Evolutionary conservation across 2,797 vertebrate species (phyloP).

Genomic region (Halcyon smyrnensis): DNA sequence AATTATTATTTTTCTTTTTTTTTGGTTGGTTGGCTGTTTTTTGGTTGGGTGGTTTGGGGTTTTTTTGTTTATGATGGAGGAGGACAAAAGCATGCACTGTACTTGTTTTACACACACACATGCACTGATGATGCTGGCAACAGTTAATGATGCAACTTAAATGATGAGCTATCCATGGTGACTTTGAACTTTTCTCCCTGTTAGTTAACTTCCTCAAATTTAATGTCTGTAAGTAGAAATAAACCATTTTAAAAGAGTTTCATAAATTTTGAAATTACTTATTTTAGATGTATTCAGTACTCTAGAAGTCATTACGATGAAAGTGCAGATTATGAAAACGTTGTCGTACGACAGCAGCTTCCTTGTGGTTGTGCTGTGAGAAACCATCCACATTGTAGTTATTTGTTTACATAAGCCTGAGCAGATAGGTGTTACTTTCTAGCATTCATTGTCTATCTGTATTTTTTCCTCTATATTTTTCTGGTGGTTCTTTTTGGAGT

Average conservation of each 20-base stretch:
- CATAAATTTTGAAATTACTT: background rate
- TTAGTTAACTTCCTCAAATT: background rate
- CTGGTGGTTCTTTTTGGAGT: background rate
- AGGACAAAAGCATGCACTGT: background rate
- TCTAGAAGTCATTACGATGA: background rate
- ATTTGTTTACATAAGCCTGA: background rate
- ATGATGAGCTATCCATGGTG: background rate
- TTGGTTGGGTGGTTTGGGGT: too few species aligned
- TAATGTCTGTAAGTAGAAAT: background rate
- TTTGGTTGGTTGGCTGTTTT: too few species aligned
- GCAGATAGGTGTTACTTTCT: background rate
- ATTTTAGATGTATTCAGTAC: background rate
- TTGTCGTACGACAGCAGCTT: background rate
- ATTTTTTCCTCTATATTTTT: background rate
- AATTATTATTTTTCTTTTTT: too few species aligned
- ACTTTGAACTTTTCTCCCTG: background rate
- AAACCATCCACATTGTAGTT: background rate
- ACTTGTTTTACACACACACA: background rate
- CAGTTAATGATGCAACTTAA: background rate
- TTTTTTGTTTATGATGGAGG: background rate
- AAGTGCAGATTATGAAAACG: slow-evolving; percentile 5
- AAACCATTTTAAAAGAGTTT: background rate
- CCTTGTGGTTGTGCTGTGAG: background rate
- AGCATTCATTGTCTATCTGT: background rate
- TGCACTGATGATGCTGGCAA: accelerated